phyloP scores from a whole-genome alignment of 2,797 vertebrate species.

The Acanthornis magna region DNA sequence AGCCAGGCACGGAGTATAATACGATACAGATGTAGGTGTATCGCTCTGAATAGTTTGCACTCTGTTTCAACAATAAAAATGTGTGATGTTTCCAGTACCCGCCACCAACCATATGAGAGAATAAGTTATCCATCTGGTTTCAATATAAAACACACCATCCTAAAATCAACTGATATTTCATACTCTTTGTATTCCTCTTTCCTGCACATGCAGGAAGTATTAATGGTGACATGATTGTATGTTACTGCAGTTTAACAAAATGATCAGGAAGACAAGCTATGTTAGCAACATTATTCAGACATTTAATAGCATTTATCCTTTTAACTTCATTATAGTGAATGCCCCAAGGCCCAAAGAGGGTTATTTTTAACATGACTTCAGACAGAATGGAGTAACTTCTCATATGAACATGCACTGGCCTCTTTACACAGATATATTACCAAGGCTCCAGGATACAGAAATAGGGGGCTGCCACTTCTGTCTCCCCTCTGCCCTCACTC shows the following conservation, averaged over 20 bases:
- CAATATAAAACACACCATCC: constrained; percentile 56
- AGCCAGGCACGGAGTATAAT: constrained; percentile 33
- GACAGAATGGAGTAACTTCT: constrained; percentile 42
- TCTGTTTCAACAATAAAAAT: constrained; percentile 58
- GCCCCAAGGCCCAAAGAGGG: constrained; percentile 31
- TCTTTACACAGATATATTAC: constrained; percentile 36
- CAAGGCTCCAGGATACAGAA: constrained; percentile 29
- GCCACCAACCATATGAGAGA: constrained; percentile 18
- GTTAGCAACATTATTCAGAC: constrained; percentile 70
- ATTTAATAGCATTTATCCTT: constrained; percentile 71
- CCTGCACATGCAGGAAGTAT: constrained; percentile 67
- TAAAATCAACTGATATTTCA: constrained; percentile 66
- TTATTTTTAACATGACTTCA: constrained; percentile 58
- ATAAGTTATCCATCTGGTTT: constrained; percentile 50
- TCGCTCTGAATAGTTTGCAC: constrained; percentile 20
- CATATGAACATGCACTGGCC: neutral
- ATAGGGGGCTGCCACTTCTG: constrained; percentile 1
- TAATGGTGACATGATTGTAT: constrained; percentile 67
- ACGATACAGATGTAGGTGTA: constrained; percentile 42
- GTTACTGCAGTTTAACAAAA: constrained; percentile 67
- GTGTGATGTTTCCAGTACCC: constrained; percentile 51
- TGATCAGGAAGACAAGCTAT: constrained; percentile 63
- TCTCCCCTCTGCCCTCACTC: constrained; percentile 52
- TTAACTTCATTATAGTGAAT: constrained; percentile 63
- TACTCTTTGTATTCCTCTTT: constrained; percentile 61